Evolutionary conservation across 2,888 invertebrate genomes (phyloP).

Genomic region (Schizotus pectinicornis): DNA sequence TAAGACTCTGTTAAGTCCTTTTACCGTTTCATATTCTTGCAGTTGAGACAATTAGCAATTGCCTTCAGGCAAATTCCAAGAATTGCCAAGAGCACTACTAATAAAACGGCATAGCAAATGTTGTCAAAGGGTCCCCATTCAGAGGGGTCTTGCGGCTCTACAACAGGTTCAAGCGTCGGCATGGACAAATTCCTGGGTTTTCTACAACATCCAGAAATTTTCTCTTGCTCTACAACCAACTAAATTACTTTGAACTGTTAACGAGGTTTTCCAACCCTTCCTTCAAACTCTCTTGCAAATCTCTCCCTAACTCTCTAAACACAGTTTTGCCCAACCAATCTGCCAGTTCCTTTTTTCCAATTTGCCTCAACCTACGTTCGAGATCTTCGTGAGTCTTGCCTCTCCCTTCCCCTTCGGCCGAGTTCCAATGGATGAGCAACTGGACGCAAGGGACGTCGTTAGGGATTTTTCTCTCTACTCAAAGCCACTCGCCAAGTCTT

Average conservation of each 20-base stretch:
- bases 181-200: slow-evolving; percentile 7
- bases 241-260: slow-evolving; percentile 8
- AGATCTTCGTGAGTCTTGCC: slow-evolving; percentile 65
- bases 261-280: slow-evolving; percentile 44
- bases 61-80: slow-evolving; percentile 23
- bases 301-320: slow-evolving; percentile 62
- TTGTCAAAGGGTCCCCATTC: slow-evolving; percentile 42
- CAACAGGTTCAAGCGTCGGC: slow-evolving; percentile 35
- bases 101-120: slow-evolving; percentile 8
- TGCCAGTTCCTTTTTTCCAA: slow-evolving; percentile 64
- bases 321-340: slow-evolving; percentile 67
- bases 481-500: slow-evolving; percentile 3
- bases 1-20: too few relatives aligned
- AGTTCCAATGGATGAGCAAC: slow-evolving; percentile 67
- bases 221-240: not conserved
- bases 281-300: slow-evolving; percentile 52
- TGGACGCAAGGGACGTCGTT: slow-evolving; percentile 63
- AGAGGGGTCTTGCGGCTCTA: slow-evolving; percentile 40
- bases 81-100: slow-evolving; percentile 31
- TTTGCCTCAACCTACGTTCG: slow-evolving; percentile 64
- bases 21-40: slow-evolving; percentile 6
- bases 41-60: slow-evolving; percentile 19
- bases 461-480: slow-evolving; percentile 58
- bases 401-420: slow-evolving; percentile 59
- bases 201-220: slow-evolving; percentile 7